Conservation (phyloP, 2,113 vertebrate genomes). For the Opisthocomus hoazin region DNA sequence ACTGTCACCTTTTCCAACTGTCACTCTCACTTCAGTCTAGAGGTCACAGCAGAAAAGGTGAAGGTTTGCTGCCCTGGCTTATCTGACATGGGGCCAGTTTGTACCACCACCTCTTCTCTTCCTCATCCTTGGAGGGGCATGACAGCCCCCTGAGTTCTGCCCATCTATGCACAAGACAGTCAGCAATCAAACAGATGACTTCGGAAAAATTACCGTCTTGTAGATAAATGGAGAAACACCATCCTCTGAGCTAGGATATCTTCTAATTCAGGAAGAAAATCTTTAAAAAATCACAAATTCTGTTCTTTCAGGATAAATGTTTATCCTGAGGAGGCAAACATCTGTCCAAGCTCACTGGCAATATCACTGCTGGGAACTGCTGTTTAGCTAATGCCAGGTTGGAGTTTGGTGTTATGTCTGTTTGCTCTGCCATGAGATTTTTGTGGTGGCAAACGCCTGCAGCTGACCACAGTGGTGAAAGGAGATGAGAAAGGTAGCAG, state of each 20-base stretch:
- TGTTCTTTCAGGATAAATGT: background rate
- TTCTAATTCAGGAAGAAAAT: background rate
- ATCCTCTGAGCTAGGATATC: background rate
- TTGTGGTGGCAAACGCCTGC: background rate
- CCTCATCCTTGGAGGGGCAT: background rate
- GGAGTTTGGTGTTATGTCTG: background rate
- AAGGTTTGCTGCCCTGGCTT: background rate
- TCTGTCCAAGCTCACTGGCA: background rate
- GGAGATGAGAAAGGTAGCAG: background rate
- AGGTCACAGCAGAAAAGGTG: background rate
- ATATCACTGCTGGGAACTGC: background rate
- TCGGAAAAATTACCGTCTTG: background rate
- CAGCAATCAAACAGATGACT: background rate
- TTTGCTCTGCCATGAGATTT: background rate
- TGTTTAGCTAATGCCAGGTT: background rate
- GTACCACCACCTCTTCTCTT: background rate
- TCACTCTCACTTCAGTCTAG: background rate
- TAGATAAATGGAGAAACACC: background rate
- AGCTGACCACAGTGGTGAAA: background rate
- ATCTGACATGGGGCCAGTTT: rapidly evolving
- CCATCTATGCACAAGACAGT: background rate
- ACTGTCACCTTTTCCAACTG: background rate
- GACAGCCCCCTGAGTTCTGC: background rate
- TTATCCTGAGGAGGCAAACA: background rate
- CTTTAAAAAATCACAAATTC: background rate